Evolutionary conservation across 2,113 vertebrate species (phyloP).

Genomic region (Riparia riparia): DNA sequence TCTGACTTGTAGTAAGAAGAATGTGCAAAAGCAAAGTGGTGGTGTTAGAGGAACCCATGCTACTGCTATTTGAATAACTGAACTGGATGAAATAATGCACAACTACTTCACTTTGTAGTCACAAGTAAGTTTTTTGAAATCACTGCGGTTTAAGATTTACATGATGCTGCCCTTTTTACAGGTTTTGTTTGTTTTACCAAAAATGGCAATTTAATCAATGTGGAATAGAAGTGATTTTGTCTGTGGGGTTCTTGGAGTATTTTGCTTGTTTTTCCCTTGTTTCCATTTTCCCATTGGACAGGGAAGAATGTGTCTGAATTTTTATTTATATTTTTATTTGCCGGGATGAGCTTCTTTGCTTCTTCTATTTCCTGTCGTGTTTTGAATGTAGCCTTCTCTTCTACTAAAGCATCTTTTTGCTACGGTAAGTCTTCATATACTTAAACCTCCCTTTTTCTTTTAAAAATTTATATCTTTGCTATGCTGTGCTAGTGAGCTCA

Average conservation of each 20-base stretch:
- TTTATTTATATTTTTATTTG: background rate
- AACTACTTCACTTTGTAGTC: background rate
- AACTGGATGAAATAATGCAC: background rate
- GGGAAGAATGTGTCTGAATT: background rate
- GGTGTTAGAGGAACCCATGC: background rate
- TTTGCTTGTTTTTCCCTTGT: background rate
- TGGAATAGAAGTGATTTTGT: background rate
- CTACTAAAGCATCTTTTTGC: background rate
- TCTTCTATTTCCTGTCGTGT: fast-evolving
- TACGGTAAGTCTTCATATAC: background rate
- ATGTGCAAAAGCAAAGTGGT: background rate
- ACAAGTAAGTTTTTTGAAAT: background rate
- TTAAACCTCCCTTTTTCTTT: background rate
- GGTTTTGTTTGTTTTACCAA: background rate
- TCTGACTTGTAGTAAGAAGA: background rate
- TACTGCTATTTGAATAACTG: background rate
- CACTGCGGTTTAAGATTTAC: background rate
- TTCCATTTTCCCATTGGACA: background rate
- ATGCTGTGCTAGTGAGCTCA: background rate
- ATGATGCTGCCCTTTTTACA: background rate
- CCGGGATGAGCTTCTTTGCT: background rate
- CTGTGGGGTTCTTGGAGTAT: background rate
- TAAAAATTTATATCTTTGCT: background rate
- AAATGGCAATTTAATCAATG: background rate
- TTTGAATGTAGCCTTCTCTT: background rate